Conservation (phyloP, 2,888 invertebrate species). For the Leucozona laternaria region DNA sequence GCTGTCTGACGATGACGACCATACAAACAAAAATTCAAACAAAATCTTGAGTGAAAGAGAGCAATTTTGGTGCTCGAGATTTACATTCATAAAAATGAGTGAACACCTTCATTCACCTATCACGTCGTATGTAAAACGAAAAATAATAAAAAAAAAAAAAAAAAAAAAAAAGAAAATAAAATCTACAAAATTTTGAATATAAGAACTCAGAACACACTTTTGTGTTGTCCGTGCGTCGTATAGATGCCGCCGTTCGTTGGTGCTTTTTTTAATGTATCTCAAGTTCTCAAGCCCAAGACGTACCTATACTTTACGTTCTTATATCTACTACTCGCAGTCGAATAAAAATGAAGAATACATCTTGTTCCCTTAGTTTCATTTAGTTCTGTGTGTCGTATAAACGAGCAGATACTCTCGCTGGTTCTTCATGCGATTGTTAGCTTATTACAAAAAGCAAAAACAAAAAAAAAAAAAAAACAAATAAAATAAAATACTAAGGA, state of each 20-base stretch:
- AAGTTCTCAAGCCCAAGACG: constrained; percentile 46
- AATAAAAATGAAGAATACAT: constrained; percentile 74
- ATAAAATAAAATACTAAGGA: constrained; percentile 42
- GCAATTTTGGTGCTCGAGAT: constrained; percentile 52
- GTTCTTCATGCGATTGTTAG: constrained; percentile 71
- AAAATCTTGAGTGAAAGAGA: constrained; percentile 65
- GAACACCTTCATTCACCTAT: constrained; percentile 75
- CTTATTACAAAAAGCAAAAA: constrained; percentile 68
- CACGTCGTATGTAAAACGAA: constrained; percentile 26
- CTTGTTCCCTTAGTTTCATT: constrained; percentile 67
- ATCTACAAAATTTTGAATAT: constrained; percentile 68
- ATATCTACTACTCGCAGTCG: constrained; percentile 57
- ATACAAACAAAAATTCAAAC: constrained; percentile 3
- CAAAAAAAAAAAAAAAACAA: constrained; percentile 27
- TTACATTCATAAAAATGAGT: constrained; percentile 70
- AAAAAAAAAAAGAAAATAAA: constrained; percentile 40
- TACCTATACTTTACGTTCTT: constrained; percentile 45
- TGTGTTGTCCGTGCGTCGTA: constrained; percentile 54
- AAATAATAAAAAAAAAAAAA: constrained; percentile 1
- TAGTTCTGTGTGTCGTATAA: constrained; percentile 73
- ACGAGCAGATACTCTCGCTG: constrained; percentile 62
- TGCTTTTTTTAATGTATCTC: constrained; percentile 66
- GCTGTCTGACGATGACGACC: too few relatives aligned
- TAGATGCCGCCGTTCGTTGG: constrained; percentile 57
- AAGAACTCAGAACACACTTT: constrained; percentile 70